Evolutionary conservation across 2,113 vertebrate species (phyloP).

Genomic region (Coregonus clupeaformis): DNA sequence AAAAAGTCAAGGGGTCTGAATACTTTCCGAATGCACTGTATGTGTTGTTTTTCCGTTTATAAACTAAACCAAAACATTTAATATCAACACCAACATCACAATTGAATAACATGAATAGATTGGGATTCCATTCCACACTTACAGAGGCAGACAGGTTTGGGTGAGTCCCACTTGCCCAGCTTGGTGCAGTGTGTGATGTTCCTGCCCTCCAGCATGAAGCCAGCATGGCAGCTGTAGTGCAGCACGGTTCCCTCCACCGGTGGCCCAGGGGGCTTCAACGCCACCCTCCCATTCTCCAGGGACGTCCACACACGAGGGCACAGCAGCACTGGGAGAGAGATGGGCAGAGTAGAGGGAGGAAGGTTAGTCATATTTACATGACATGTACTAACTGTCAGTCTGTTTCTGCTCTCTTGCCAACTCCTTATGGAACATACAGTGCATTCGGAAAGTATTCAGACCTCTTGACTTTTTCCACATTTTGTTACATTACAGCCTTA

Average conservation of each 20-base stretch:
- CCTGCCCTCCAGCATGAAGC: constrained; percentile 86
- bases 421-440: too few relatives aligned
- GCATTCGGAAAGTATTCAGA: too few relatives aligned
- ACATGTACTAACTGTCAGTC: too few relatives aligned
- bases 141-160: constrained; percentile 89
- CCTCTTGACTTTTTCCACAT: too few relatives aligned
- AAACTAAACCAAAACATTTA: too few relatives aligned
- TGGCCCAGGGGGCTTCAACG: constrained; percentile 70
- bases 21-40: too few relatives aligned
- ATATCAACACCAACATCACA: not conserved
- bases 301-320: constrained; percentile 86
- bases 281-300: constrained; percentile 87
- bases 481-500: too few relatives aligned
- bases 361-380: too few relatives aligned
- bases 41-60: too few relatives aligned
- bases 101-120: not conserved
- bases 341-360: not conserved
- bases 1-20: too few relatives aligned
- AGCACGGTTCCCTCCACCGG: constrained; percentile 86
- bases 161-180: constrained; percentile 85
- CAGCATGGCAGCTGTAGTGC: constrained; percentile 84
- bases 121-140: constrained; percentile 47
- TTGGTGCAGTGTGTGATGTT: constrained; percentile 86
- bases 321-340: constrained; percentile 76
- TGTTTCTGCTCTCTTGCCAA: too few relatives aligned